Conservation (phyloP, 2,888 invertebrate species). For the Odontocerum albicorne region DNA sequence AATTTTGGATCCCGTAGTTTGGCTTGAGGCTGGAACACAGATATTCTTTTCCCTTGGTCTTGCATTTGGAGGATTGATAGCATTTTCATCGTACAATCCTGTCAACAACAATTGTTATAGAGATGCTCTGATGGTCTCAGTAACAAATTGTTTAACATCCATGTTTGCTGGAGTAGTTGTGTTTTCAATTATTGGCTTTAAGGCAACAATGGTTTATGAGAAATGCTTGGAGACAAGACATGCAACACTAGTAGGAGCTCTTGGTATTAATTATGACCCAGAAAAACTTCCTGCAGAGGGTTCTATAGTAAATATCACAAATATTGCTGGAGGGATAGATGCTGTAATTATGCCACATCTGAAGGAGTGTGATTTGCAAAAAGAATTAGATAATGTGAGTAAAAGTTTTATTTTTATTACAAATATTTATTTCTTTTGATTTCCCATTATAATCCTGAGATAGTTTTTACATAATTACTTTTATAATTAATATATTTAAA, state of each 20-base stretch:
- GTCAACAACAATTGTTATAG: constrained; percentile 95
- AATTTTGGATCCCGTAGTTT: constrained; percentile 90
- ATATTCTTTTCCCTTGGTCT: constrained; percentile 96
- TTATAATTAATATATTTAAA: too few relatives aligned
- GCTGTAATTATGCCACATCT: constrained; percentile 65
- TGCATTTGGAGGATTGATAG: constrained; percentile 94
- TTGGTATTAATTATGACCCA: constrained; percentile 54
- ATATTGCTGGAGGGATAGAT: constrained; percentile 57
- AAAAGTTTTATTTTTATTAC: neutral
- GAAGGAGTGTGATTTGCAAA: constrained; percentile 79
- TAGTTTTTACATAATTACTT: too few relatives aligned
- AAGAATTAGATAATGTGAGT: constrained; percentile 87
- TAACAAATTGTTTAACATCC: constrained; percentile 92
- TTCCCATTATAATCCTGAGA: too few relatives aligned
- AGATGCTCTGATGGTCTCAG: constrained; percentile 89
- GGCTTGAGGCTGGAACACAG: constrained; percentile 97
- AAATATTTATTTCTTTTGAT: too few relatives aligned
- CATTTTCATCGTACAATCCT: constrained; percentile 95
- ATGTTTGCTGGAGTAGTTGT: constrained; percentile 97
- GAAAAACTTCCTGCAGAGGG: constrained; percentile 61
- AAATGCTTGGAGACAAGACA: constrained; percentile 69
- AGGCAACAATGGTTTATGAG: constrained; percentile 83
- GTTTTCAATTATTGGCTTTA: constrained; percentile 93
- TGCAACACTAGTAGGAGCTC: constrained; percentile 58
- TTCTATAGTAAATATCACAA: constrained; percentile 53